Evolutionary conservation across 2,113 vertebrate species (phyloP), one percentile per base, ranked within the genome.

Genomic region (Mormyrus iriodes): DNA sequence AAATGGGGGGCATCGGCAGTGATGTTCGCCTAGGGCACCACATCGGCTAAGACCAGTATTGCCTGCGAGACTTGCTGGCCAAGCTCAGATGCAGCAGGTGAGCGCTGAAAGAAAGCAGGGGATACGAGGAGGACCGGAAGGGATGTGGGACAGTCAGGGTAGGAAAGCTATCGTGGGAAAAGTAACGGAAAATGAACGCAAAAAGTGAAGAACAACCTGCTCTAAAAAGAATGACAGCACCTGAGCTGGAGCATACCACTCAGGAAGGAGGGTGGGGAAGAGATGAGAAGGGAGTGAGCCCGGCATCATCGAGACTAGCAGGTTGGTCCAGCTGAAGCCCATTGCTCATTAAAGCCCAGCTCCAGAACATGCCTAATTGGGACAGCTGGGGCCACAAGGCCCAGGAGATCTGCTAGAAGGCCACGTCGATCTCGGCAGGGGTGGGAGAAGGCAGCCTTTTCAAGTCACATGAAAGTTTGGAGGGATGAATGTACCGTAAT

Each of bases 401-500:
- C 96, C 96, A 93, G 94, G 95, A 96, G 95, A 91, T 91, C 90
- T 52, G 95, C 95, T 94, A 95, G 95, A 97, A 97, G 96, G 95
- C 96, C 91, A 89, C 88, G 87, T 91, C 89, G 91, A 90, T 90
- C 91, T 91, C 88, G 94, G 95, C 93, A 95, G 93, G 95, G 95
- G 95, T 95, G 96, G 96, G 96, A 96, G 96, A 96, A 96, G 96
- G 97, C 96, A 96, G 96, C 95, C 96, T 98, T 98, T 97, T 97
- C 96, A 97, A 98, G 97, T 98, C 97, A 98, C 97, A 98, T 98
- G 97, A 98, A 98, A 97, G 97, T 98, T 98, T 97, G 96, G 96
- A 95, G 91, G 97, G 97, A 97, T 98, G 97, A 97, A 97, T 98
- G 96, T 98, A 97, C 95, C 96, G 97, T 98, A 98, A 98, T 99